phyloP scores from a whole-genome alignment of 2,113 vertebrate genomes.

The Heloderma charlesbogerti region DNA sequence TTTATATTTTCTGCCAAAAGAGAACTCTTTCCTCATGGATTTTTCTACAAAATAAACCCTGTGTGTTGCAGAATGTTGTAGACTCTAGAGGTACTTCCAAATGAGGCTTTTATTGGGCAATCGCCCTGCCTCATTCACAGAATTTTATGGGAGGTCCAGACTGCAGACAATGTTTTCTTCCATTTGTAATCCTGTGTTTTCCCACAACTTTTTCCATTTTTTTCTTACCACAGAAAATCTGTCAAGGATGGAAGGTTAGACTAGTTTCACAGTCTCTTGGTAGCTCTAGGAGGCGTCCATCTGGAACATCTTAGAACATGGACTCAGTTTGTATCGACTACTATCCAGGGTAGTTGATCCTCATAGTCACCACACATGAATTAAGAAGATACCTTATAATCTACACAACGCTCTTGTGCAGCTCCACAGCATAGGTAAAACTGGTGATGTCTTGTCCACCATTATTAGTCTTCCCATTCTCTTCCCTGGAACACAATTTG shows the following conservation, averaged over 20 bases:
- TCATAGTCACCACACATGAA: not conserved
- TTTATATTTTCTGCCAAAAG: not conserved
- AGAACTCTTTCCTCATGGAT: not conserved
- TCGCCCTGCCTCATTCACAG: too few relatives aligned
- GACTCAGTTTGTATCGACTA: not conserved
- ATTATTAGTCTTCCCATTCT: not conserved
- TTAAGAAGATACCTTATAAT: not conserved
- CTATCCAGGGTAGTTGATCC: not conserved
- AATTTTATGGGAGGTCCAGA: too few relatives aligned
- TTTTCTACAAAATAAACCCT: not conserved
- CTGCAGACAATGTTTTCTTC: too few relatives aligned
- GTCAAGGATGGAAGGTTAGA: not conserved
- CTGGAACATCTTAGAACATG: not conserved
- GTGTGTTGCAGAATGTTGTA: not conserved
- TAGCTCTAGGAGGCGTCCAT: not conserved
- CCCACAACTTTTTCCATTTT: too few relatives aligned
- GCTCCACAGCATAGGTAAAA: not conserved
- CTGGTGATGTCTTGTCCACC: not conserved
- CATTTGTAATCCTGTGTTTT: too few relatives aligned
- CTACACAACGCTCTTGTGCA: not conserved
- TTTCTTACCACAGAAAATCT: not conserved
- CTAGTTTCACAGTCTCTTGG: not conserved
- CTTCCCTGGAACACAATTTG: not conserved
- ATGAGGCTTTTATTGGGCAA: too few relatives aligned
- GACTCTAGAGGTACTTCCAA: not conserved